Conservation (phyloP, 2,797 vertebrate genomes). For the Mus minutoides region DNA sequence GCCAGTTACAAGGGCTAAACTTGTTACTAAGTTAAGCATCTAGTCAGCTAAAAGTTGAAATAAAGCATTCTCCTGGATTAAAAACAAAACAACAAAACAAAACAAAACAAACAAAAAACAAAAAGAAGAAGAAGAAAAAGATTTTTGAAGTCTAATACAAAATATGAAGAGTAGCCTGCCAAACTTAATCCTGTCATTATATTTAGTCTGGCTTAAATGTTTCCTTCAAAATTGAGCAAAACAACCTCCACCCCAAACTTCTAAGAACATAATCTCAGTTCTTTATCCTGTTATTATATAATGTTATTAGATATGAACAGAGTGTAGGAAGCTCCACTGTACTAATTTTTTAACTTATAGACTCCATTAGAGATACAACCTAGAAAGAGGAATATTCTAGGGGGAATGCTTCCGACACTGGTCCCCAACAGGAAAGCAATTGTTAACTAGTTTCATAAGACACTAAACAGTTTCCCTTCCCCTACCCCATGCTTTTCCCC, state of each 20-base stretch:
- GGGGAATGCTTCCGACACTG: slow-evolving; percentile 47
- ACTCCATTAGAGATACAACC: slow-evolving; percentile 61
- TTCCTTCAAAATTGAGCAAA: slow-evolving; percentile 71
- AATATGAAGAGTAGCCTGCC: slow-evolving; percentile 81
- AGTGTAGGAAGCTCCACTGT: slow-evolving; percentile 55
- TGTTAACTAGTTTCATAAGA: slow-evolving; percentile 59
- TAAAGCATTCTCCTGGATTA: slow-evolving; percentile 84
- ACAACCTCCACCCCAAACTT: slow-evolving; percentile 60
- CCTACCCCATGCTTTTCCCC: slow-evolving; percentile 10
- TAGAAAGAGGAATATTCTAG: slow-evolving; percentile 63
- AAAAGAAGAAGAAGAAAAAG: slow-evolving; percentile 79
- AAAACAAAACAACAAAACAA: slow-evolving; percentile 75
- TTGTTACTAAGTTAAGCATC: slow-evolving; percentile 85
- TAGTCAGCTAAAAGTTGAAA: slow-evolving; percentile 85
- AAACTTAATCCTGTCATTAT: slow-evolving; percentile 78
- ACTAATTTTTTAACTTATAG: slow-evolving; percentile 45
- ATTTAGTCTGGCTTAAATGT: slow-evolving; percentile 76
- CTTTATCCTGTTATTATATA: slow-evolving; percentile 65
- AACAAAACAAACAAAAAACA: slow-evolving; percentile 57
- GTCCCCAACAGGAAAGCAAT: slow-evolving; percentile 65
- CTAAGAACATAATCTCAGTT: slow-evolving; percentile 46
- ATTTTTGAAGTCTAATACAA: slow-evolving; percentile 83
- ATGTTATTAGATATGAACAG: neutral
- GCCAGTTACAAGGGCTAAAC: slow-evolving; percentile 83
- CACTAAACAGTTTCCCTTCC: neutral